Evolutionary conservation across 1,140 invertebrate genomes (phyloP).

Genomic region (Ectropis grisescens): DNA sequence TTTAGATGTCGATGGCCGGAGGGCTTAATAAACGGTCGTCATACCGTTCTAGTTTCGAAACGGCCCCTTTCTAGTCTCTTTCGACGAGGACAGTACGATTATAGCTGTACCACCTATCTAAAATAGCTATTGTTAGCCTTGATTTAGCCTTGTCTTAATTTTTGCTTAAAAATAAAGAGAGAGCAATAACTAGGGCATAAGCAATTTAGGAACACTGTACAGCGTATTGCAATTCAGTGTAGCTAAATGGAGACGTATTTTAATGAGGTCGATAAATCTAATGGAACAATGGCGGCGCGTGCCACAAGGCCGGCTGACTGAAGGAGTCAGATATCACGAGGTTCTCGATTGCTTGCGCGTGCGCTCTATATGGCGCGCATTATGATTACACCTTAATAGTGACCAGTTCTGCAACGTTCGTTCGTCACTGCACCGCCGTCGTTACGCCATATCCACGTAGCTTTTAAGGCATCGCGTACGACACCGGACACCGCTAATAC

Average conservation of each 20-base stretch:
- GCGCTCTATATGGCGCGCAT: slow-evolving; percentile 21
- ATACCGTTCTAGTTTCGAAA: too few species aligned
- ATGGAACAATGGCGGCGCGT: slow-evolving; percentile 49
- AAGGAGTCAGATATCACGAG: slow-evolving; percentile 32
- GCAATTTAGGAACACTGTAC: too few species aligned
- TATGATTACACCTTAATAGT: slow-evolving; percentile 27
- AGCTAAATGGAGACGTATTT: slow-evolving; percentile 25
- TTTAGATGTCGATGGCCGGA: too few species aligned
- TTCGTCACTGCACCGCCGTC: slow-evolving; percentile 36
- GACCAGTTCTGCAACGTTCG: slow-evolving; percentile 20
- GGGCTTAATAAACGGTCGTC: too few species aligned
- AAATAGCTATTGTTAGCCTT: too few species aligned
- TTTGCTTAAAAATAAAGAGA: too few species aligned
- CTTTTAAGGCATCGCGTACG: slow-evolving; percentile 41
- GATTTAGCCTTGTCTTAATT: too few species aligned
- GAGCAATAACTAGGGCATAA: too few species aligned
- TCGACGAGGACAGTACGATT: too few species aligned
- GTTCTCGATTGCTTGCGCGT: slow-evolving; percentile 30
- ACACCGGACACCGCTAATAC: slow-evolving; percentile 39
- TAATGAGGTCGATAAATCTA: slow-evolving; percentile 46
- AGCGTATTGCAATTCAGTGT: too few species aligned
- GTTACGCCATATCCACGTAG: slow-evolving; percentile 33
- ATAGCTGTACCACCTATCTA: too few species aligned
- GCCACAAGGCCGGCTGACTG: slow-evolving; percentile 58
- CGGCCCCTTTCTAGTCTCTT: too few species aligned